phyloP scores from a whole-genome alignment of 2,797 vertebrate species.

The Tragelaphus eurycerus region DNA sequence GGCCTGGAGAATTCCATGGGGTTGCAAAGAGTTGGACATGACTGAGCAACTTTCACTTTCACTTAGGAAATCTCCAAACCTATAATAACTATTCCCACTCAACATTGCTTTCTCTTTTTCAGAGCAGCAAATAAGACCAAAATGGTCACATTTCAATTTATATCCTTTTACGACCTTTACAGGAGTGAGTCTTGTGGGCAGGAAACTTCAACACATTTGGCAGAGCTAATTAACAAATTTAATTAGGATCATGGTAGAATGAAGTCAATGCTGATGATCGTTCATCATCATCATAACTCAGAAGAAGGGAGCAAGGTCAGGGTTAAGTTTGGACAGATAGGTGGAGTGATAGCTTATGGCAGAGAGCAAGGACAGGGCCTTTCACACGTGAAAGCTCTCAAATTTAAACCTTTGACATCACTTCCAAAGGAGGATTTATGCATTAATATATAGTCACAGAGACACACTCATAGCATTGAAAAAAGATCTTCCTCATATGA shows the following conservation, averaged over 20 bases:
- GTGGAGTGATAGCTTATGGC: background rate
- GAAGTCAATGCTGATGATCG: background rate
- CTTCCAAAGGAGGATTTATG: background rate
- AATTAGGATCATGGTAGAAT: background rate
- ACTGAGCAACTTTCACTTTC: background rate
- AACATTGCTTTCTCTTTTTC: background rate
- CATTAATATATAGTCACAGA: background rate
- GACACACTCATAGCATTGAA: background rate
- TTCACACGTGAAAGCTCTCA: background rate
- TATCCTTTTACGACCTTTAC: background rate
- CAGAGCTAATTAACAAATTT: background rate
- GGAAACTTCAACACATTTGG: background rate
- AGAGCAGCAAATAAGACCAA: background rate
- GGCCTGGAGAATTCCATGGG: background rate
- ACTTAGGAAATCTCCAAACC: background rate
- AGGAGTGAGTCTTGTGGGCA: background rate
- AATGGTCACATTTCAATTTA: background rate
- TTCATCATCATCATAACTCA: background rate
- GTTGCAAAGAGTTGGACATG: background rate
- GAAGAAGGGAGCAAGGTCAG: background rate
- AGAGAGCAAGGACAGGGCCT: no score
- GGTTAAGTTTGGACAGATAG: background rate
- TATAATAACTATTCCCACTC: background rate
- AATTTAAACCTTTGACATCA: background rate
- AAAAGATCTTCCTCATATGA: background rate